Percentiles rank a stretch among this genome's conserved stretches.
Conservation (phyloP, 2,888 invertebrate species). For the Trichacis sp. region DNA sequence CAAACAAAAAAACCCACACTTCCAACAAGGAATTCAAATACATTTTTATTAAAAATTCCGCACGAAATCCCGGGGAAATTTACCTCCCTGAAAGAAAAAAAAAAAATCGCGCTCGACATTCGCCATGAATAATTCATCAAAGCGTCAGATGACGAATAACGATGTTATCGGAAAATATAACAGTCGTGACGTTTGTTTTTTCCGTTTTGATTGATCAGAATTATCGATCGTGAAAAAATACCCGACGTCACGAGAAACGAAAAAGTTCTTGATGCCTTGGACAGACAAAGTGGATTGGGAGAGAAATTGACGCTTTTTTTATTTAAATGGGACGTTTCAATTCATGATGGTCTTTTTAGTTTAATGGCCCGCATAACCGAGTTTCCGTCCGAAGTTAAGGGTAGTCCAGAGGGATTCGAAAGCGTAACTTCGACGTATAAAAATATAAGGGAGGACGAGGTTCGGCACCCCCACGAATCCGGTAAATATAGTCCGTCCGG, state of each 20-base stretch:
- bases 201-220: neutral
- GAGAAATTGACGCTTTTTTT: neutral
- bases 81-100: no score
- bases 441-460: constrained; percentile 73
- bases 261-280: neutral
- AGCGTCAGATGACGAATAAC: neutral
- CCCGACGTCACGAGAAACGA: neutral
- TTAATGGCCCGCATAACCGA: constrained; percentile 79
- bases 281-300: neutral
- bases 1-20: no score
- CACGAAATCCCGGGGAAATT: no score
- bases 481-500: constrained; percentile 69
- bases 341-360: constrained; percentile 30
- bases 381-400: constrained; percentile 76
- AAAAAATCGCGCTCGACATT: no score
- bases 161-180: neutral
- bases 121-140: neutral
- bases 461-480: constrained; percentile 75
- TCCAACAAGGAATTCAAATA: no score
- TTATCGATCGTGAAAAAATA: neutral
- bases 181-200: no score
- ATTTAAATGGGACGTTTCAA: neutral
- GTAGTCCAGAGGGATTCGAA: constrained; percentile 74
- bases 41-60: no score
- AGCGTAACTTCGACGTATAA: constrained; percentile 76